Base-by-base conservation (phyloP, 2,797 vertebrate genomes). In the Lagodon rhomboides region DNA sequence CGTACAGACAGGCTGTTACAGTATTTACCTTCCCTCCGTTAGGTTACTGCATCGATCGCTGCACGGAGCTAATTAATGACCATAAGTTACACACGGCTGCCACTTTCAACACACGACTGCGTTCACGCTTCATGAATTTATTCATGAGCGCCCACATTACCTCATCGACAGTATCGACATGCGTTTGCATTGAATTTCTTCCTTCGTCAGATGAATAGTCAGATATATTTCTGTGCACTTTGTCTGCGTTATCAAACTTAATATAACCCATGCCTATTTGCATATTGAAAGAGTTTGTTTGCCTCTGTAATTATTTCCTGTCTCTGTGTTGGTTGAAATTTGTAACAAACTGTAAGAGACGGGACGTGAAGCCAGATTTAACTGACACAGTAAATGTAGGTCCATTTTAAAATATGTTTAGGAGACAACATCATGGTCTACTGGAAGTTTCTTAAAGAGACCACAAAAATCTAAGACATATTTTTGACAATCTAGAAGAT, bases 101-200 rank as follows among this genome's bases (percentile, higher is more conserved):
- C 64, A 50, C 64, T 73, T 49, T 74, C 10, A 12, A 58, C 65
- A 69, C 25, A 25, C 12, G n/a, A 58, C 71, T 46, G 47, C 56
- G 62, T 77, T 50, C 75, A 75, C 5, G 53, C 80, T 49, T 74
- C 59, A 70, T 77, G 77, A 34, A 30, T 84, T 82, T 65, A 84
- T 75, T 86, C 76, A 83, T 46, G 55, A 86, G 61, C 54, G 10
- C 38, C 55, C 30, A 46, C 55, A 64, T 73, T 43, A 47, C 7
- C 58, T 63, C 56, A 22, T 3, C 3, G 12, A 44, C 18, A 5
- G 22, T 2, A 46, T 38, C 2, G 5, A 60, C 51, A 12, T 54
- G 63, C 4, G 49, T 73, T 75, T 65, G 72, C 58, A 73, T 73
- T 38, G n/a, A 6, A 64, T 71, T 70, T 68, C 3, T 46, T 54